Percentiles rank a stretch among this genome's conserved stretches.
Evolutionary conservation across 2,888 invertebrate species (phyloP).

Genomic region (Stenolophus ochropezus): DNA sequence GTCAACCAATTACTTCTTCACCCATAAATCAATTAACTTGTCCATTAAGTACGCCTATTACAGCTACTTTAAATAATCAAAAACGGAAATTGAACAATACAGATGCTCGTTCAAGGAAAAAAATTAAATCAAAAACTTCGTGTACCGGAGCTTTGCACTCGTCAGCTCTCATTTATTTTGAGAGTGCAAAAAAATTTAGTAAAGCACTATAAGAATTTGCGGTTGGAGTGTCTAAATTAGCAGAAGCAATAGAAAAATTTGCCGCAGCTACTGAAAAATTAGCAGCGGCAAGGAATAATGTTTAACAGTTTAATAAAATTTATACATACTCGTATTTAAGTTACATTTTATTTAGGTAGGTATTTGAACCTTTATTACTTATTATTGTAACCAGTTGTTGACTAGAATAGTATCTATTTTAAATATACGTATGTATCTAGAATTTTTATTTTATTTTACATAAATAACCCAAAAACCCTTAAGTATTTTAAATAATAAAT

Average conservation of each 20-base stretch:
- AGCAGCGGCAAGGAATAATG: neutral
- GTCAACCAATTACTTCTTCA: too few species aligned
- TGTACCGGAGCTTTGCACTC: neutral
- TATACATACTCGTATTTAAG: too few species aligned
- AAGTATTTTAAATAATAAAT: neutral
- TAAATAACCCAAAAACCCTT: too few species aligned
- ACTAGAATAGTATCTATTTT: neutral
- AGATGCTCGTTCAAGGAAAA: neutral
- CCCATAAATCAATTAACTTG: too few species aligned
- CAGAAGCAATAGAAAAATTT: neutral
- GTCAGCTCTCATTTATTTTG: neutral
- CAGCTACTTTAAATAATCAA: neutral
- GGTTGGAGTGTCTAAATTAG: neutral
- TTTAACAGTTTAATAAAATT: neutral
- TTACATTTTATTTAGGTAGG: too few species aligned
- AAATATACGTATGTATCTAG: too few species aligned
- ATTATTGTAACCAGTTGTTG: neutral
- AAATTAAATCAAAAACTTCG: neutral
- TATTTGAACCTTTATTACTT: neutral
- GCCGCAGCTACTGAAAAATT: neutral
- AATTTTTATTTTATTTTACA: too few species aligned
- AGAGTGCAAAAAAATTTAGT: neutral
- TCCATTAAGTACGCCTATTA: too few species aligned
- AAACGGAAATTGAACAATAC: neutral
- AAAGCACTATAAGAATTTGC: neutral